Evolutionary conservation across 2,888 invertebrate genomes (phyloP).

Genomic region (Mayetiola destructor): DNA sequence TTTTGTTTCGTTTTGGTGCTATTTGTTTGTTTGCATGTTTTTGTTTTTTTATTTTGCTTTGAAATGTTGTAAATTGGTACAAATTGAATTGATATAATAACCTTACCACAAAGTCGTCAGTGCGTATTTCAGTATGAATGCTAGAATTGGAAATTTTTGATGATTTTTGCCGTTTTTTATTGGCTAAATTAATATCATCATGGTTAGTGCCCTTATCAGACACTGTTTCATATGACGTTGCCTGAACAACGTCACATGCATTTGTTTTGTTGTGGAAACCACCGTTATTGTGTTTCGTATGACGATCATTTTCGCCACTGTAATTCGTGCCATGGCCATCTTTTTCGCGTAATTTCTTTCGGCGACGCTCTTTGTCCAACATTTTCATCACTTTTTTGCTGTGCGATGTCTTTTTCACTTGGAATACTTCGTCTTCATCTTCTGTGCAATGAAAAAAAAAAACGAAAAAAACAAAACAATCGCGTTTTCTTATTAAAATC

Average conservation of each 20-base stretch:
- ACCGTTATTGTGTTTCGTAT: background rate
- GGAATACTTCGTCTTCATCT: slow-evolving; percentile 79
- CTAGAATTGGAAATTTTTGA: slow-evolving; percentile 38
- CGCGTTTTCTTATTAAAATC: slow-evolving; percentile 10
- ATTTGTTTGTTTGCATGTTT: background rate
- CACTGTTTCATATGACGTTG: background rate
- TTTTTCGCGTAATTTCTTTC: slow-evolving; percentile 27
- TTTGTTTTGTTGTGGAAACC: slow-evolving; percentile 1
- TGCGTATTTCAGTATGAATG: slow-evolving; percentile 52
- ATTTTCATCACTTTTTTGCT: slow-evolving; percentile 79
- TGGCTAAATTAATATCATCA: slow-evolving; percentile 9
- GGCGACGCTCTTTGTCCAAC: slow-evolving; percentile 60
- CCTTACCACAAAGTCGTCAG: slow-evolving; percentile 53
- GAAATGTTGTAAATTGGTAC: background rate
- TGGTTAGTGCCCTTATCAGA: background rate
- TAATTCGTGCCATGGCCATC: background rate
- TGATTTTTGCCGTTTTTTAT: slow-evolving; percentile 27
- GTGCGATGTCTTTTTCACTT: slow-evolving; percentile 89
- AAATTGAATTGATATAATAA: slow-evolving; percentile 29
- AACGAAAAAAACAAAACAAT: slow-evolving; percentile 1
- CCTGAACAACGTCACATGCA: background rate
- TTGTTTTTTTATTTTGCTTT: background rate
- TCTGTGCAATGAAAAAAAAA: slow-evolving; percentile 25
- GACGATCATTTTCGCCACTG: background rate
- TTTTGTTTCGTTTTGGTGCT: background rate